phyloP scores from a whole-genome alignment of 2,888 invertebrate species.

The Pristionchus fissidentatus region DNA sequence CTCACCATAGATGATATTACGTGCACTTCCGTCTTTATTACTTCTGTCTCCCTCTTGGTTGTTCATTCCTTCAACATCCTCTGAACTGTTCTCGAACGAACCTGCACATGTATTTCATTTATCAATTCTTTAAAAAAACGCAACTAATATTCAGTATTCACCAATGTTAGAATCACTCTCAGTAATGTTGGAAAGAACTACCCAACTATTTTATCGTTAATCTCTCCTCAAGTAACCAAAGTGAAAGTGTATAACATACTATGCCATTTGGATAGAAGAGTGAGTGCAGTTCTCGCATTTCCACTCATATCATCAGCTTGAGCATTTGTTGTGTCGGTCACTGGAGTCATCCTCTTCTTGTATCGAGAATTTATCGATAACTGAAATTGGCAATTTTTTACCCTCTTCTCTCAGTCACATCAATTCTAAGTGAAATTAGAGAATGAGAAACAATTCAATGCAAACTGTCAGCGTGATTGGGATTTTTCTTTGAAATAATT shows the following conservation, averaged over 20 bases:
- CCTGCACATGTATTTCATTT: no score
- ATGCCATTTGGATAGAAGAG: slow-evolving; percentile 65
- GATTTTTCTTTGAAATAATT: no score
- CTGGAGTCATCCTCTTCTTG: slow-evolving; percentile 63
- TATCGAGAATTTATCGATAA: slow-evolving; percentile 69
- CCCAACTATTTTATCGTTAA: no score
- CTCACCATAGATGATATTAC: slow-evolving; percentile 42
- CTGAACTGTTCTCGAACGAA: slow-evolving; percentile 44
- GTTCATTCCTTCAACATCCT: slow-evolving; percentile 39
- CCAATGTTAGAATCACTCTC: neutral
- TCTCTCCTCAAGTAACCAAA: neutral
- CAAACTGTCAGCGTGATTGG: neutral
- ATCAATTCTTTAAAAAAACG: no score
- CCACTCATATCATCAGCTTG: slow-evolving; percentile 65
- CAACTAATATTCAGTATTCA: neutral
- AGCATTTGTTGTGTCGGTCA: slow-evolving; percentile 58
- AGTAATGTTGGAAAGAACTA: no score
- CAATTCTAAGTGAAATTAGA: no score
- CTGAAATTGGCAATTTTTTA: slow-evolving; percentile 52
- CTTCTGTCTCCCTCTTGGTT: slow-evolving; percentile 21
- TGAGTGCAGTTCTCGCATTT: slow-evolving; percentile 59
- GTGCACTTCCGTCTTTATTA: neutral
- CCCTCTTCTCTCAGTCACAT: neutral
- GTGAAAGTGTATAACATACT: slow-evolving; percentile 49
- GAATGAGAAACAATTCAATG: no score